Evolutionary conservation across 2,113 vertebrate species (phyloP), one percentile per base, ranked within the genome.

Genomic region (Nothobranchius furzeri): DNA sequence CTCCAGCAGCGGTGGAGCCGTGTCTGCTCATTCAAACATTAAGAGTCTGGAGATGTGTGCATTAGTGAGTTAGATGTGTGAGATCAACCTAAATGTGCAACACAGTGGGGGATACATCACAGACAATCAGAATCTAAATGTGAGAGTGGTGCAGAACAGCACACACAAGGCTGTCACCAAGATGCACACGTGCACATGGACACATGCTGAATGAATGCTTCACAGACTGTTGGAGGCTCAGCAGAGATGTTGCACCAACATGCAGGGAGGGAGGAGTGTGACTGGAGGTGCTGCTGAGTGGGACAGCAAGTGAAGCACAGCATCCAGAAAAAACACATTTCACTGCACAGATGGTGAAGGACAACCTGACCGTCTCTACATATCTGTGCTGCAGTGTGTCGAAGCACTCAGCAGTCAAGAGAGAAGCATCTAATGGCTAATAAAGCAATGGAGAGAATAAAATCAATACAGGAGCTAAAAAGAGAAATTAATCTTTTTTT

Each of bases 251-350:
- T 56, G 45, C 43, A 57, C 53, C 48, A 20, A 55, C 58, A 63
- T 37, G 70, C 55, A 68, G 68, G 67, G 69, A 82, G 61, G 62
- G 30, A 71, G 74, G 68, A 58, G 53, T 46, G 61, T 35, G 65
- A 9, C 20, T 62, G 40, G 60, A 60, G 62, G 64, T 65, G 68
- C 37, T 64, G 61, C 58, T 68, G 73, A 70, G 56, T 58, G 65
- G 61, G 75, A 76, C 67, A 65, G 55, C 10, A 25, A 73, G 70
- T 68, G 62, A 73, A 75, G 53, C 70, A 59, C 67, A 65, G 73
- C 65, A 73, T 57, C 53, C 70, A 76, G 60, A 48, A 63, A 20
- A 83, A 81, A 73, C 60, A 70, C 64, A 75, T 74, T 81, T 79
- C 43, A 72, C 49, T 53, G 55, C 69, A 60, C 79, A 79, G 54